Conservation (phyloP, 2,797 vertebrate species). For the Thunnus albacares region DNA sequence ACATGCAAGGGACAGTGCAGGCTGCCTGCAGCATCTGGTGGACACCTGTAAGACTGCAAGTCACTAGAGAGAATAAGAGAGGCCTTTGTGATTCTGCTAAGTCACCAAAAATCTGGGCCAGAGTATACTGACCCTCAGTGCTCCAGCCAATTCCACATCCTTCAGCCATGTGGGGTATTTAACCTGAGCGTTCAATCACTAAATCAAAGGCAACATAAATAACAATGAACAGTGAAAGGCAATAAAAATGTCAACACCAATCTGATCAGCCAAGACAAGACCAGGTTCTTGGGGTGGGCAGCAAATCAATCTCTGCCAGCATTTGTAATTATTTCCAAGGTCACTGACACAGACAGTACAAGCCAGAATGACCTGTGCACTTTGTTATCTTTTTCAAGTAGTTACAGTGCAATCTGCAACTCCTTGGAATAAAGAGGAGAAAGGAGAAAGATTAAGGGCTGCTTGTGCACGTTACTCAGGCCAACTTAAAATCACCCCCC, state of each 20-base stretch:
- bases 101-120: constrained; percentile 59
- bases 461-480: background rate
- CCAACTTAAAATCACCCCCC: background rate
- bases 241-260: constrained; percentile 65
- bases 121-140: constrained; percentile 41
- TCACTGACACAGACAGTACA: constrained; percentile 30
- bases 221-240: constrained; percentile 47
- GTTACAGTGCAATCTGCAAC: background rate
- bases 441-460: background rate
- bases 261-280: constrained; percentile 45
- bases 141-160: constrained; percentile 15
- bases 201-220: constrained; percentile 70
- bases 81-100: constrained; percentile 64
- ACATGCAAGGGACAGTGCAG: constrained; percentile 59
- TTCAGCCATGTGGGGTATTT: constrained; percentile 36
- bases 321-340: constrained; percentile 30
- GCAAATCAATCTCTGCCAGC: constrained; percentile 48
- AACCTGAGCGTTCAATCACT: constrained; percentile 35
- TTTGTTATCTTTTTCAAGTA: constrained; percentile 10
- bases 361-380: background rate
- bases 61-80: constrained; percentile 56
- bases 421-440: background rate
- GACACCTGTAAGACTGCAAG: constrained; percentile 82
- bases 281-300: constrained; percentile 9
- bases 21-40: constrained; percentile 83